Evolutionary conservation across 1,140 invertebrate species (phyloP).

Genomic region (Hylyphantes graminicola): DNA sequence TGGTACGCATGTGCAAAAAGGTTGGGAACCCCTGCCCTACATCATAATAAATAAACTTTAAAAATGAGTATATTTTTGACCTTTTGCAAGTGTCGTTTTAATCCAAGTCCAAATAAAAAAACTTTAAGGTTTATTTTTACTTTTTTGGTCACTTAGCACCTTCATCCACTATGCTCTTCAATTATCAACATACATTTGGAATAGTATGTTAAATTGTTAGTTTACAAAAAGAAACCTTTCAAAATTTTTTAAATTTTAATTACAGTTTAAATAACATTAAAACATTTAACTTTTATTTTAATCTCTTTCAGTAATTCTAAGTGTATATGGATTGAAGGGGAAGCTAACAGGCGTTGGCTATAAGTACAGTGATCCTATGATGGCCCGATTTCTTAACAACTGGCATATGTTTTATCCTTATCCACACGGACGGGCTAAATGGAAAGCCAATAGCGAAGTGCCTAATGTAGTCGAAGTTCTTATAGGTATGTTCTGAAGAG

Average conservation of each 20-base stretch:
- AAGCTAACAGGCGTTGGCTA: conserved; percentile 87
- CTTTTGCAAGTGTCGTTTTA: too few relatives aligned
- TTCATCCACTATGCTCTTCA: neutral
- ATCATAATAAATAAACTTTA: too few relatives aligned
- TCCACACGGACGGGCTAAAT: conserved; percentile 14
- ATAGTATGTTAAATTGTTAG: too few relatives aligned
- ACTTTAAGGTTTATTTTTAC: too few relatives aligned
- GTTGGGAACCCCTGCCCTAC: too few relatives aligned
- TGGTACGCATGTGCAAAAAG: too few relatives aligned
- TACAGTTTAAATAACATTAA: too few relatives aligned
- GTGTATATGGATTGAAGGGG: conserved; percentile 93
- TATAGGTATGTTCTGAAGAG: conserved; percentile 62
- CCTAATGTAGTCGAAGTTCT: conserved; percentile 61
- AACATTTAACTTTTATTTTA: too few relatives aligned
- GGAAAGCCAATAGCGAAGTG: conserved; percentile 2
- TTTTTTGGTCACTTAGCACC: neutral
- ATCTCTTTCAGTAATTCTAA: conserved; percentile 81
- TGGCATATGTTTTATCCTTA: conserved; percentile 94
- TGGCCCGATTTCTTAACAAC: conserved; percentile 85
- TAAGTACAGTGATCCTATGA: conserved; percentile 74
- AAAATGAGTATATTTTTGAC: too few relatives aligned
- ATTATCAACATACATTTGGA: neutral
- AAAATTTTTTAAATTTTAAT: too few relatives aligned
- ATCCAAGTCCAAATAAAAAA: too few relatives aligned
- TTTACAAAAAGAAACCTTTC: too few relatives aligned